phyloP scores from a whole-genome alignment of 2,113 vertebrate genomes.

The Numenius arquata region DNA sequence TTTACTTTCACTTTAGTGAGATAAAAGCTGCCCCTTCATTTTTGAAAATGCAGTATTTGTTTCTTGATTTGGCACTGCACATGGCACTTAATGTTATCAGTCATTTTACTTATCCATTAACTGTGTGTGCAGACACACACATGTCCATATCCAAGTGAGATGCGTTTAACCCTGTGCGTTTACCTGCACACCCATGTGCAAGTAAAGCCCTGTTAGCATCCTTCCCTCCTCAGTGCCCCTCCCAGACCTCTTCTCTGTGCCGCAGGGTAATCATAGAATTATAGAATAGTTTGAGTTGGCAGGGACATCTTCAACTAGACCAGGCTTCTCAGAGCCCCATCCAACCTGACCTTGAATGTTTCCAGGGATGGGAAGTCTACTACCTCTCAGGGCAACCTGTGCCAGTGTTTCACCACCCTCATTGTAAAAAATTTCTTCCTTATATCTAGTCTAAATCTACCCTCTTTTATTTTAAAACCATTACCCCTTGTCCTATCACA shows the following conservation, averaged over 20 bases:
- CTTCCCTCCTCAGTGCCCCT: not conserved
- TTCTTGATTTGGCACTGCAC: not conserved
- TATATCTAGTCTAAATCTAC: not conserved
- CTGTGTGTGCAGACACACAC: not conserved
- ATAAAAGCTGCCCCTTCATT: not conserved
- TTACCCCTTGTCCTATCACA: not conserved
- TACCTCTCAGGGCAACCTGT: not conserved
- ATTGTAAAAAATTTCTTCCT: not conserved
- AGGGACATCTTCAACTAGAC: not conserved
- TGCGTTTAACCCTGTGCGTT: not conserved
- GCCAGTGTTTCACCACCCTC: not conserved
- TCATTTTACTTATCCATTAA: not conserved
- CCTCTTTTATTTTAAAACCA: not conserved
- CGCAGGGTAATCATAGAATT: not conserved
- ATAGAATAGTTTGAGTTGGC: not conserved
- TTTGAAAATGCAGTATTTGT: not conserved
- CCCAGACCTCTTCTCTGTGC: too few relatives aligned
- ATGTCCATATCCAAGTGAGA: not conserved
- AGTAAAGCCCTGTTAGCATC: not conserved
- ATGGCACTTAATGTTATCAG: not conserved
- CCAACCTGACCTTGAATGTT: not conserved
- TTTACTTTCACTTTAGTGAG: not conserved
- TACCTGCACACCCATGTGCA: accelerated
- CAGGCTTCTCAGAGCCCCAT: not conserved
- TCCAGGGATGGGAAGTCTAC: not conserved